Base-by-base conservation (phyloP, 2,113 vertebrate species). In the Eolophus roseicapilla region DNA sequence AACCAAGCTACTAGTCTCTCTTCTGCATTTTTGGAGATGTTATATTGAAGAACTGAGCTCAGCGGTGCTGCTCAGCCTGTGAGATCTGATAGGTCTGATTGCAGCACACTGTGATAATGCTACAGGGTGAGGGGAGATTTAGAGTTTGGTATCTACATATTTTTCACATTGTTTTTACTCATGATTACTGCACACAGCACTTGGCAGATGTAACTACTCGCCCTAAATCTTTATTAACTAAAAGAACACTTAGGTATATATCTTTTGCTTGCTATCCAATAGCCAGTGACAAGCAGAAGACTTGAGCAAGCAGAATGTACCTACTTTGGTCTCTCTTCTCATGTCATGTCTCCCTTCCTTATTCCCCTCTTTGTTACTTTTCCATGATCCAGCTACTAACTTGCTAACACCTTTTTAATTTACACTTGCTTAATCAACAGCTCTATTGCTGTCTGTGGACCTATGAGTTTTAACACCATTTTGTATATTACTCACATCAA, bases 31-130 rank as follows among this genome's bases (percentile, higher is more conserved):
- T 53, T 74, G 19, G 62, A 94, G 57, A 33, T 21, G 65, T 4
- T n/a, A 14, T 20, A 27, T 2, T 9, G 64, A 63, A 91, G 76
- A 81, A 60, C 35, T 27, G 69, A 71, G 77, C 29, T 91, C 68
- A 77, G 59, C 59, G 39, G 39, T 2, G 12, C 33, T n/a, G 86
- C 73, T 86, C 49, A 86, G 37, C 41, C 53, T 11, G 0, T 13
- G 24, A 70, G 49, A 65, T 49, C 63, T 17, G 24, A 47, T 43
- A 37, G 0, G 0, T 55, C 24, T 3, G 4, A 64, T 2, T 53
- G 53, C 60, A 88, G 68, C 4, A 1, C 0, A 0, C 6, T 69
- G 53, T 37, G n/a, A 68, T 21, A 55, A 50, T 20, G 71, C 55
- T 55, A 35, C 28, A 55, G 64, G 77, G 11, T 17, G 63, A 70